Base-by-base conservation (phyloP, 2,888 invertebrate species). In the Candidula unifasciata region DNA sequence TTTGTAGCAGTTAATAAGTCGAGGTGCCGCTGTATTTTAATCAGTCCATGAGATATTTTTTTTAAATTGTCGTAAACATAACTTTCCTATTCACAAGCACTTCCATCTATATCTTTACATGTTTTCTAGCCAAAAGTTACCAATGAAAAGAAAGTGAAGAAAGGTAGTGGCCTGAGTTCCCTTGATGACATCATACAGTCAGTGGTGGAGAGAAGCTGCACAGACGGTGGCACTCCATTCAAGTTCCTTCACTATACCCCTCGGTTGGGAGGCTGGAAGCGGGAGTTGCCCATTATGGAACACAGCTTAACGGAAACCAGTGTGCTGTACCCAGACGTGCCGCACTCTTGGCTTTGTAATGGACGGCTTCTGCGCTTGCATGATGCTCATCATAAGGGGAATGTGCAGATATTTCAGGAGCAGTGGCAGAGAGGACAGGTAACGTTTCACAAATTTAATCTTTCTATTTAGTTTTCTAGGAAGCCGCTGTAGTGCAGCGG, bases 271-370 rank as follows among this genome's bases (percentile, higher is more conserved):
- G 88, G 90, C 74, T 86, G 94, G 93, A 91, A 95, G 91, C 93
- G 95, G 27, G 95, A 95, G 82, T 95, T 89, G 96, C 97, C 3
- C 16, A 93, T 94, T 27, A 95, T 97, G 69, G 96, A 97, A 85
- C 97, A 97, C 96, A 97, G 97, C 0, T 93, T 97, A 84, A 92
- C 91, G 24, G 93, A 93, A 87, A 93, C 93, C 0, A 92, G 92
- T 87, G 91, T 92, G 37, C 86, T 92, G 30, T 93, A 92, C 93
- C 98, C 98, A 0, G 96, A 96, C 85, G 96, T 97, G 52, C 97
- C 97, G 0, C 98, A 99, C 93, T 96, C 96, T 3, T 99, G 98
- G 98, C 95, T 98, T 6, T 98, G 98, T 92, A 96, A 97, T 92
- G 98, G 98, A 6, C 96, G 96, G 90, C 95, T 99, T 81, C 94